Percentiles rank a stretch among this genome's conserved stretches.
These are phyloP conservation scores for Nothobranchius furzeri DNA, from an alignment of 2,113 vertebrate species.

Conservation along the genomic window DNA sequence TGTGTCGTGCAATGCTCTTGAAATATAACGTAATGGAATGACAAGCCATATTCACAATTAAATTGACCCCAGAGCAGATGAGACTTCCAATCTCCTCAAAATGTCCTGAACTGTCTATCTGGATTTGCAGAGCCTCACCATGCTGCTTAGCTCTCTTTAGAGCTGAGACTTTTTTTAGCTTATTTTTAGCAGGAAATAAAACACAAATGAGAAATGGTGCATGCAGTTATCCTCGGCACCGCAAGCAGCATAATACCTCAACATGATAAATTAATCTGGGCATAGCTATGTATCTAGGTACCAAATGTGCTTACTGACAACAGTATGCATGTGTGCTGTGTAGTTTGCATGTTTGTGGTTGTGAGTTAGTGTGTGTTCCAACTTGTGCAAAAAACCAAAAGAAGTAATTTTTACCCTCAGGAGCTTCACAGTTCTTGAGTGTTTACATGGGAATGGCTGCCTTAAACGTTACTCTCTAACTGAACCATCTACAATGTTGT, in stretches of 20 bases:
- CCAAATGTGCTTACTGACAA: slow-evolving; percentile 43
- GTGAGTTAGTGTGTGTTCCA: slow-evolving; percentile 31
- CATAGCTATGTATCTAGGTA: slow-evolving; percentile 48
- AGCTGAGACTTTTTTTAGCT: slow-evolving; percentile 49
- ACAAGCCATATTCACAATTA: slow-evolving; percentile 40
- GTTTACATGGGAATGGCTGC: slow-evolving; percentile 19
- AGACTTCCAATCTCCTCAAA: slow-evolving; percentile 33
- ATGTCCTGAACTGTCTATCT: slow-evolving; percentile 25
- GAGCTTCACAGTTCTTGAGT: slow-evolving; percentile 40
- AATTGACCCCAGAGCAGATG: slow-evolving; percentile 39
- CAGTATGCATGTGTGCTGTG: slow-evolving; percentile 13
- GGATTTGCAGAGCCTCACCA: slow-evolving; percentile 27
- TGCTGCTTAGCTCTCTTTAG: slow-evolving; percentile 39
- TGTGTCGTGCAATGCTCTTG: slow-evolving; percentile 24
- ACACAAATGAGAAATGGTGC: slow-evolving; percentile 65
- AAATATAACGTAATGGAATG: slow-evolving; percentile 34
- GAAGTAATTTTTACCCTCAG: slow-evolving; percentile 15
- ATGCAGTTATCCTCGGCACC: slow-evolving; percentile 51
- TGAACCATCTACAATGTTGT: slow-evolving; percentile 33
- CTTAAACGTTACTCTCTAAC: slow-evolving; percentile 39
- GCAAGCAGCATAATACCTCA: slow-evolving; percentile 68
- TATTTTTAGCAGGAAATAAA: slow-evolving; percentile 69
- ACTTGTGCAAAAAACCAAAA: slow-evolving; percentile 28
- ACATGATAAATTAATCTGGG: slow-evolving; percentile 69
- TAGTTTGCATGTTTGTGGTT: slow-evolving; percentile 21